These are phyloP conservation scores for Xanthorhoe designata DNA, from an alignment of 2,888 invertebrate genomes.

Conservation along the genomic window DNA sequence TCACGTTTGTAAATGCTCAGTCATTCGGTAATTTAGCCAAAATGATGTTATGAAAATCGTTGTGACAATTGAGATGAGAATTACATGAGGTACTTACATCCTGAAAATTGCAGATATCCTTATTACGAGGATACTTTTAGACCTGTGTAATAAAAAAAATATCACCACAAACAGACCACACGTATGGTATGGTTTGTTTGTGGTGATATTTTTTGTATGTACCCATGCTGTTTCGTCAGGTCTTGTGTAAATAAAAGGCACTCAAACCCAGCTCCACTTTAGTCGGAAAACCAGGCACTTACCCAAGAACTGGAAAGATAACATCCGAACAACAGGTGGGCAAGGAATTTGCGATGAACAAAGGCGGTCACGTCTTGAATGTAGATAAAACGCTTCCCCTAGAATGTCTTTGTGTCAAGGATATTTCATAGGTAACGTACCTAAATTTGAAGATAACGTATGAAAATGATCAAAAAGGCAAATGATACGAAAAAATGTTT, in stretches of 20 bases:
- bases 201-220: too few species aligned
- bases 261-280: constrained; percentile 14
- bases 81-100: too few species aligned
- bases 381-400: constrained; percentile 16
- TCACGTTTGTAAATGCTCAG: too few species aligned
- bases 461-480: neutral
- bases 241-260: neutral
- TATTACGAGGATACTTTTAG: too few species aligned
- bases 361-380: constrained; percentile 30
- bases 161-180: too few species aligned
- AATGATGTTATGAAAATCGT: too few species aligned
- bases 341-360: constrained; percentile 32
- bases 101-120: too few species aligned
- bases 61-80: too few species aligned
- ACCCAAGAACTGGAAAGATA: constrained; percentile 31
- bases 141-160: too few species aligned
- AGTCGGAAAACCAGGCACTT: constrained; percentile 19
- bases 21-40: too few species aligned
- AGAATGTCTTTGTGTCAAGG: constrained; percentile 29
- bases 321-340: constrained; percentile 40
- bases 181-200: too few species aligned
- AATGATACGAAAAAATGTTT: neutral
- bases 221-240: neutral
- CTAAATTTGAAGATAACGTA: neutral
- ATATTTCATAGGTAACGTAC: constrained; percentile 10